Evolutionary conservation across 2,888 invertebrate genomes (phyloP).

Genomic region (Molorchus minor): DNA sequence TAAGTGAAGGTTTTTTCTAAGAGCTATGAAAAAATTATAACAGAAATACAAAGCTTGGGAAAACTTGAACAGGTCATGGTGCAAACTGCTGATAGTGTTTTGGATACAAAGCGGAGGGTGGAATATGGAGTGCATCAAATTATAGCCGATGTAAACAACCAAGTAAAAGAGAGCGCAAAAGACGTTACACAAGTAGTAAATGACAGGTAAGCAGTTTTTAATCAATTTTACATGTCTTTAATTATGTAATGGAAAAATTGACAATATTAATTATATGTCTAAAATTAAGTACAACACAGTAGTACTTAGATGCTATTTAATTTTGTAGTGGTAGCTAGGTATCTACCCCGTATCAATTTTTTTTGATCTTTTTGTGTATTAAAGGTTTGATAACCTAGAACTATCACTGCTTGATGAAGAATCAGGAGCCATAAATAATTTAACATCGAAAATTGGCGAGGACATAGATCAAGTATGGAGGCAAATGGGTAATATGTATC

Average conservation of each 20-base stretch:
- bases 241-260: background rate
- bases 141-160: slow-evolving; percentile 75
- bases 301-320: too few species aligned
- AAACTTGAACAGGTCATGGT: slow-evolving; percentile 82
- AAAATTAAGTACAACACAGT: too few species aligned
- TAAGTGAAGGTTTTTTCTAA: slow-evolving; percentile 67
- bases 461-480: slow-evolving; percentile 90
- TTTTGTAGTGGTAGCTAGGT: too few species aligned
- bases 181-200: slow-evolving; percentile 74
- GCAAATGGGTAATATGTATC: slow-evolving; percentile 89
- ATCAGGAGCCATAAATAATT: slow-evolving; percentile 74
- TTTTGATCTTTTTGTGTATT: slow-evolving; percentile 2
- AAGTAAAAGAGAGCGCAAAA: slow-evolving; percentile 72
- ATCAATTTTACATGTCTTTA: too few species aligned
- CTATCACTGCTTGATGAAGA: slow-evolving; percentile 76
- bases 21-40: slow-evolving; percentile 66
- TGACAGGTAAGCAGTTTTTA: slow-evolving; percentile 65
- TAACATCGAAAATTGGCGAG: slow-evolving; percentile 79
- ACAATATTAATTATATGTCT: too few species aligned
- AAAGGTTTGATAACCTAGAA: slow-evolving; percentile 76
- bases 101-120: slow-evolving; percentile 83
- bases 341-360: background rate
- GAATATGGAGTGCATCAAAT: slow-evolving; percentile 88
- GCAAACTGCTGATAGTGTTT: slow-evolving; percentile 84
- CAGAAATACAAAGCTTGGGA: slow-evolving; percentile 67